Evolutionary conservation across 2,888 invertebrate genomes (phyloP).

Genomic region (Temnothorax rugatulus): DNA sequence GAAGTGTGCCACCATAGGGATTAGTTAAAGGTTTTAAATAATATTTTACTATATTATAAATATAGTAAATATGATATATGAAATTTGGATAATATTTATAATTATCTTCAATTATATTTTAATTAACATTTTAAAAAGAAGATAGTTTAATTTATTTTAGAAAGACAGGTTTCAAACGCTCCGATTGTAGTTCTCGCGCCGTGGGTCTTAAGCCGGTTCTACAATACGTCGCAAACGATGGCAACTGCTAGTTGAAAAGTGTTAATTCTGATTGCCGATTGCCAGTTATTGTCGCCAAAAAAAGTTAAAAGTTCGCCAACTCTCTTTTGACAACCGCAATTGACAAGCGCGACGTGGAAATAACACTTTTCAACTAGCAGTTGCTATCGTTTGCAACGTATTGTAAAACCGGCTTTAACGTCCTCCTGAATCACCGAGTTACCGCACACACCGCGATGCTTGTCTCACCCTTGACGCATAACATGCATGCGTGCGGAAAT

Average conservation of each 20-base stretch:
- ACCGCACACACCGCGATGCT: neutral
- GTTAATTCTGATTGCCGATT: too few relatives aligned
- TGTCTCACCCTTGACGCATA: neutral
- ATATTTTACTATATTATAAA: neutral
- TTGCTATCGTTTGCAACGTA: too few relatives aligned
- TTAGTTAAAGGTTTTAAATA: neutral
- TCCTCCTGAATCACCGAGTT: neutral
- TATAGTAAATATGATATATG: neutral
- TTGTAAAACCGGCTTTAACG: neutral
- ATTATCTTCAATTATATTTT: neutral
- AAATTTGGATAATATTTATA: neutral
- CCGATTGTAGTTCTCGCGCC: neutral
- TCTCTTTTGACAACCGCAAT: too few relatives aligned
- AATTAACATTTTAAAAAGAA: neutral
- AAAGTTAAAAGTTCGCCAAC: too few relatives aligned
- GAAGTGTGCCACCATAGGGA: neutral
- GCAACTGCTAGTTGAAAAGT: too few relatives aligned
- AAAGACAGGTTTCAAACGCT: neutral
- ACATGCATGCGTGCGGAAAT: slow-evolving; percentile 21
- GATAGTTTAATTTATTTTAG: neutral
- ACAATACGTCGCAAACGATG: too few relatives aligned
- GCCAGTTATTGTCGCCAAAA: too few relatives aligned
- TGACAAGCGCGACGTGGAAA: too few relatives aligned
- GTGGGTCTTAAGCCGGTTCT: too few relatives aligned
- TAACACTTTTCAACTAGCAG: too few relatives aligned